Evolutionary conservation across 37 sponge, comb jelly and placozoan species (phyloP).

Genomic region (Sycon ciliatum): DNA sequence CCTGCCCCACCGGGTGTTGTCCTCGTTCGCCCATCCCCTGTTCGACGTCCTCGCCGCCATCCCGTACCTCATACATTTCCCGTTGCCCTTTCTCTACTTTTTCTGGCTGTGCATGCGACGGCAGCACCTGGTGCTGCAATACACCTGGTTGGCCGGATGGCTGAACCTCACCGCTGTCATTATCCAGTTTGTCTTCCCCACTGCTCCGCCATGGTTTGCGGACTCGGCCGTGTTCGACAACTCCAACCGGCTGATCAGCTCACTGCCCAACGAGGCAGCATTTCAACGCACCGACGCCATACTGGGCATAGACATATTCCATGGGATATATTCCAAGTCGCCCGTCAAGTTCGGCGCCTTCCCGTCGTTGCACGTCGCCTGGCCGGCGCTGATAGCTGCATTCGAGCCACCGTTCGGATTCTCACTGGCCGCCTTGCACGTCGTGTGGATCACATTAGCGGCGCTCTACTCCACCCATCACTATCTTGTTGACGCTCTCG

Average conservation of each 20-base stretch:
- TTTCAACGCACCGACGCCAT: constrained; percentile 58
- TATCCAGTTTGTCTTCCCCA: constrained; percentile 64
- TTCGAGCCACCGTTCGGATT: constrained; percentile 59
- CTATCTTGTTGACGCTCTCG: constrained; percentile 68
- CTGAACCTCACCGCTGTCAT: constrained; percentile 56
- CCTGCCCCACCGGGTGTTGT: constrained; percentile 57
- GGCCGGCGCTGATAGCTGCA: constrained; percentile 56
- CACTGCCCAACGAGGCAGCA: constrained; percentile 53
- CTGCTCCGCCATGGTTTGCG: constrained; percentile 78
- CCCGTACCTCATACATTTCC: constrained; percentile 73
- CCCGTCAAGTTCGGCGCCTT: constrained; percentile 78
- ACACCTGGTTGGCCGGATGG: constrained; percentile 79
- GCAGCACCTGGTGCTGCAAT: constrained; percentile 28
- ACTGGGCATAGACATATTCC: constrained; percentile 52
- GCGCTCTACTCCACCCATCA: constrained; percentile 73
- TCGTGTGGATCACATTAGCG: constrained; percentile 68
- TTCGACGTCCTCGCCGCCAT: constrained; percentile 74
- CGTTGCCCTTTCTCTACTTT: constrained; percentile 59
- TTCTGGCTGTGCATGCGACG: constrained; percentile 31
- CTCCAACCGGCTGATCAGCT: constrained; percentile 36
- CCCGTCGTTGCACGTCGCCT: constrained; percentile 74
- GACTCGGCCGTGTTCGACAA: constrained; percentile 59
- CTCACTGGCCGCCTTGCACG: constrained; percentile 51
- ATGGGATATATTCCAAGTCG: constrained; percentile 53
- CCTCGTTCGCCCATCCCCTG: constrained; percentile 45